phyloP scores from a whole-genome alignment of 2,888 invertebrate genomes.

The Perizoma affinitatum region DNA sequence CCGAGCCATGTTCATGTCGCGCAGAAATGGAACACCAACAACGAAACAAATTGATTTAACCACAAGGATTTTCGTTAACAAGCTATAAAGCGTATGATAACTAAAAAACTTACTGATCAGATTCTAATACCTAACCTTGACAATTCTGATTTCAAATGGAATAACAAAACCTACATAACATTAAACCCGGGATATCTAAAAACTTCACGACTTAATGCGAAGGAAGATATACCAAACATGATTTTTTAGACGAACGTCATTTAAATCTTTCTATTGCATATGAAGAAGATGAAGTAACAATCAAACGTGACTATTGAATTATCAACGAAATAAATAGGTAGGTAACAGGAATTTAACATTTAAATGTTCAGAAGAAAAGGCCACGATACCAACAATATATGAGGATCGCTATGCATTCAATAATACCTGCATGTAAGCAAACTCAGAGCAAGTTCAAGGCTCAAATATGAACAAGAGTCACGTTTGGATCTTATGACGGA shows the following conservation, averaged over 20 bases:
- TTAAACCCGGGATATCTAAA: background rate
- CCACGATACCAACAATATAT: background rate
- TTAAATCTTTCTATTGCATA: background rate
- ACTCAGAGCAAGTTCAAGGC: constrained; percentile 66
- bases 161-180: too few species aligned
- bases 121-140: background rate
- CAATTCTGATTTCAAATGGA: background rate
- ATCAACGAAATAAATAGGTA: background rate
- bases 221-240: background rate
- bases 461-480: constrained; percentile 32
- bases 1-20: background rate
- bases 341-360: background rate
- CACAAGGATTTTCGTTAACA: background rate
- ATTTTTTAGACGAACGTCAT: too few species aligned
- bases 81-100: background rate
- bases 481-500: constrained; percentile 43
- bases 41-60: background rate
- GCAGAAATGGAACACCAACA: background rate
- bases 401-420: too few species aligned
- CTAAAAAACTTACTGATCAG: background rate
- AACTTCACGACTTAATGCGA: background rate
- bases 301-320: constrained; percentile 15
- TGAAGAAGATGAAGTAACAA: background rate
- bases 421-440: constrained; percentile 1
- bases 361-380: background rate